Percentiles rank a stretch among this genome's conserved stretches.
Evolutionary conservation across 2,113 vertebrate species (phyloP).

Genomic region (Seriola rivoliana): DNA sequence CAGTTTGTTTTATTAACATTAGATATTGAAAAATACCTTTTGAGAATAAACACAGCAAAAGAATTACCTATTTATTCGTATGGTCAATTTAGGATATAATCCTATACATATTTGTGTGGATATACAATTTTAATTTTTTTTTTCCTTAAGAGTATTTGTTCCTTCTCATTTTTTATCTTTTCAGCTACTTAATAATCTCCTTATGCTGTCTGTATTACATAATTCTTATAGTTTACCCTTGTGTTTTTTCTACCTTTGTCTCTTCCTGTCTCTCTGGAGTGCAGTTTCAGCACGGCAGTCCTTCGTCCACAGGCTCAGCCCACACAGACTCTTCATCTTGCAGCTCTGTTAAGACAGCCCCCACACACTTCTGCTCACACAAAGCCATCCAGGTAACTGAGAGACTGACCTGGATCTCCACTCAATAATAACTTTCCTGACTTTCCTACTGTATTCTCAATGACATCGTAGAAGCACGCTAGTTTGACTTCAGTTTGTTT

Average conservation of each 20-base stretch:
- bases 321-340: constrained; percentile 94
- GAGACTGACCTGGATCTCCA: neutral
- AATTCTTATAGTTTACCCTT: neutral
- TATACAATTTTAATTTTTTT: neutral
- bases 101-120: neutral
- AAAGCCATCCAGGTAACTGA: constrained; percentile 92
- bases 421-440: neutral
- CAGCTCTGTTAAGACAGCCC: constrained; percentile 85
- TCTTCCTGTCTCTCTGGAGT: constrained; percentile 15
- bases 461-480: neutral
- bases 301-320: constrained; percentile 90
- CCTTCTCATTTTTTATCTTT: neutral
- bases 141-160: neutral
- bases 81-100: neutral
- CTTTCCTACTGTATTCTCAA: neutral
- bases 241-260: neutral
- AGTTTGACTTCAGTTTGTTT: neutral
- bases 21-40: neutral
- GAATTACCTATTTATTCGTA: neutral
- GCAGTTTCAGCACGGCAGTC: constrained; percentile 93
- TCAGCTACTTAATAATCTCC: neutral
- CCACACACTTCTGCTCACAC: constrained; percentile 82
- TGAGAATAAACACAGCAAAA: neutral
- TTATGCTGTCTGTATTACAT: neutral
- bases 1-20: neutral